phyloP scores from a whole-genome alignment of 2,113 vertebrate genomes.

The Nothoprocta pentlandii region DNA sequence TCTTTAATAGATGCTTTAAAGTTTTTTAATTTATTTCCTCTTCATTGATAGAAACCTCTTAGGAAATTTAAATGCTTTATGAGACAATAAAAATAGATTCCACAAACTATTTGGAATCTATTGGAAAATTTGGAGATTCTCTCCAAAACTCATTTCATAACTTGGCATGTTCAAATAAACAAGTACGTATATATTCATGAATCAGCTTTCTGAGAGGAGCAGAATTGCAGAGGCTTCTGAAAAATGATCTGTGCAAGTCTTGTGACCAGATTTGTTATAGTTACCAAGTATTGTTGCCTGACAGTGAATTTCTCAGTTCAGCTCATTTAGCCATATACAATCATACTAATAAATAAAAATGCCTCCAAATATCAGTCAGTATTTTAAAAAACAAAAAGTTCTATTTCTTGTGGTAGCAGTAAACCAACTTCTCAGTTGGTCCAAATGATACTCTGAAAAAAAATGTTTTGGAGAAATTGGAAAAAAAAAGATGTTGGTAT shows the following conservation, averaged over 20 bases:
- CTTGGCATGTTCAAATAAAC: background rate
- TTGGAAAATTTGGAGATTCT: background rate
- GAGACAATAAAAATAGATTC: background rate
- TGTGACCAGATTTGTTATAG: background rate
- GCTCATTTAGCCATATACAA: background rate
- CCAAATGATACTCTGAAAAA: background rate
- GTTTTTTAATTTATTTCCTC: background rate
- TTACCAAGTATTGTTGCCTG: background rate
- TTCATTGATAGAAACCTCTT: background rate
- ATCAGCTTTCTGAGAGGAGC: background rate
- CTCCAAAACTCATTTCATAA: background rate
- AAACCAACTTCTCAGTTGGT: background rate
- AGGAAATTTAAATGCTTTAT: background rate
- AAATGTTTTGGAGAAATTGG: background rate
- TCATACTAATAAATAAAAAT: background rate
- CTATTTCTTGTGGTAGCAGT: background rate
- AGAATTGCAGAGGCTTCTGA: background rate
- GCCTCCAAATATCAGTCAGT: background rate
- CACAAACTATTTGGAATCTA: background rate
- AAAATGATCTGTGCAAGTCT: background rate
- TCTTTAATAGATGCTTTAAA: background rate
- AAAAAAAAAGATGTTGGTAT: background rate
- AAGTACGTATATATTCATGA: background rate
- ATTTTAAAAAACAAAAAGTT: background rate
- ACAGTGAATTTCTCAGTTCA: background rate